Evolutionary conservation across 2,113 vertebrate species (phyloP).

Genomic region (Serilophus lunatus): DNA sequence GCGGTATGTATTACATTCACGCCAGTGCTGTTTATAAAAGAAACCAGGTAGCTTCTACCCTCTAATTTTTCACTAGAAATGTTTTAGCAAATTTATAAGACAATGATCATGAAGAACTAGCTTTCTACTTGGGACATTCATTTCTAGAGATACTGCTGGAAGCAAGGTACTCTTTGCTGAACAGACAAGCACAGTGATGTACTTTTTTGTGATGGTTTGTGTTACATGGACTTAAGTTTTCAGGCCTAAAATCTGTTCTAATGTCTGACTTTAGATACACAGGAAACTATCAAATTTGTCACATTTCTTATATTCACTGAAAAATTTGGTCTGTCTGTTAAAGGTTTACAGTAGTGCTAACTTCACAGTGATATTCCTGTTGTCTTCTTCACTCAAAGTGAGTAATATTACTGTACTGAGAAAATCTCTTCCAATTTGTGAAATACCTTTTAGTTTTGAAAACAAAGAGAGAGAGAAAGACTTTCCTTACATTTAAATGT

Average conservation of each 20-base stretch:
- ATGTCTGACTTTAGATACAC: background rate
- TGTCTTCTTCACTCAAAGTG: background rate
- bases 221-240: background rate
- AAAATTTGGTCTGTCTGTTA: background rate
- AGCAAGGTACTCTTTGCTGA: background rate
- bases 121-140: background rate
- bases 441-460: background rate
- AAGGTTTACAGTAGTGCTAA: background rate
- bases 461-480: too few species aligned
- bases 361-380: background rate
- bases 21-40: background rate
- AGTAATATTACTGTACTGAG: background rate
- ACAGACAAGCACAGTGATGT: background rate
- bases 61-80: background rate
- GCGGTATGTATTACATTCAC: background rate
- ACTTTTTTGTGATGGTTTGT: background rate
- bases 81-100: background rate
- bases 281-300: background rate
- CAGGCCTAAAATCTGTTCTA: background rate
- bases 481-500: slow-evolving; percentile 7
- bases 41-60: background rate
- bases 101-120: background rate
- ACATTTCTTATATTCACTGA: background rate
- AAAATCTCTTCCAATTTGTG: background rate
- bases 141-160: background rate